Base-by-base conservation (phyloP, 1,140 invertebrate species). In the Zeugodacus cucurbitae region DNA sequence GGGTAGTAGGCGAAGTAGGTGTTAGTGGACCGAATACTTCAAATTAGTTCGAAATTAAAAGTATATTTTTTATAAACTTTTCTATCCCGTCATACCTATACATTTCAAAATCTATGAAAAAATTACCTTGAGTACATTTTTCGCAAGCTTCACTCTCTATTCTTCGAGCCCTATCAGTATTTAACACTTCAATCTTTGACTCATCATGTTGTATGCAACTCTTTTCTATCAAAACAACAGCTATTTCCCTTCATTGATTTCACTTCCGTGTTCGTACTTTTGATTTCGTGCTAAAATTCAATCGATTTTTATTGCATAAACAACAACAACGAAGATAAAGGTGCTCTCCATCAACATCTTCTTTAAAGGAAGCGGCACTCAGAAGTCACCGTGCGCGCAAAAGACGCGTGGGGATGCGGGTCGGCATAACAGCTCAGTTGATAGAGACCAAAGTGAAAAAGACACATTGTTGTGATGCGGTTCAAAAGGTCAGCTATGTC, bases 401-500 rank as follows among this genome's bases (percentile, higher is more conserved):
- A n/a, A 44, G 26, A 74, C n/a, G n/a, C n/a, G n/a, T n/a, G n/a
- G n/a, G 20, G 6, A 3, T 74, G 34, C 17, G 20, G 37, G n/a
- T 48, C 41, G 41, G 74, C 74, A 37, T 82, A 34, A n/a, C 41
- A 41, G 74, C 37, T 4, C 34, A 48, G 74, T n/a, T 48, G n/a
- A 82, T 6, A 67, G 7, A 14, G 41, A 6, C 41, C 74, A 82
- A 26, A 48, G 41, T 82, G 74, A 48, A 82, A 74, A 74, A 82
- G 34, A 48, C 37, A n/a, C 74, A 48, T 82, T 82, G 41, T 41
- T 29, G 26, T 3, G 62, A 32, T 58, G 62, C 58, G 87, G 87
- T 67, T 87, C 87, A 87, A 67, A 70, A 62, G 87, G 87, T 87
- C 87, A 87, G 62, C 58, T 22, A 22, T 10, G 87, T 87, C 87